A percentile compares a stretch with the other conserved stretches of the same genome.
phyloP scores from a whole-genome alignment of 2,797 vertebrate species.

The Microchirus variegatus region DNA sequence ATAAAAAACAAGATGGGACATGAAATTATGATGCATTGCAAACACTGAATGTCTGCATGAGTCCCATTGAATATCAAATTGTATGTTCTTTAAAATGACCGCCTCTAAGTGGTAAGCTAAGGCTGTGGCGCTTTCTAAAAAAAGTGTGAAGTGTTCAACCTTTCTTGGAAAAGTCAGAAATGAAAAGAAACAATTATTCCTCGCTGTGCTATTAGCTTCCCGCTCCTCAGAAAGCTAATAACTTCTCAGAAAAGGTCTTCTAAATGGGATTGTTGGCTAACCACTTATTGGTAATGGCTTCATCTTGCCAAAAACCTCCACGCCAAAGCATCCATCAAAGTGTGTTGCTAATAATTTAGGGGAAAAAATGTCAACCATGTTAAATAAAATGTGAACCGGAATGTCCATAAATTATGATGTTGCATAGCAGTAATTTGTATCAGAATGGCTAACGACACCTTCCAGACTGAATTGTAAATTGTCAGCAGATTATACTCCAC shows the following conservation, averaged over 20 bases:
- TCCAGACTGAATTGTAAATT: background rate
- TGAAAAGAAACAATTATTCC: background rate
- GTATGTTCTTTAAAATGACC: too few species aligned
- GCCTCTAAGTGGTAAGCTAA: too few species aligned
- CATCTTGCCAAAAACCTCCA: conserved; percentile 15
- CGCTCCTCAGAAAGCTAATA: conserved; percentile 1
- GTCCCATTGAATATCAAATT: too few species aligned
- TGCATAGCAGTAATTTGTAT: conserved; percentile 22
- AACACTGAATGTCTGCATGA: too few species aligned
- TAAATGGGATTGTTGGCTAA: background rate
- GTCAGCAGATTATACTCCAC: background rate
- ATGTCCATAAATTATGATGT: conserved; percentile 40
- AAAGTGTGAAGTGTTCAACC: too few species aligned
- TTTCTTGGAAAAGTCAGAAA: background rate
- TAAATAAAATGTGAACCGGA: conserved; percentile 38
- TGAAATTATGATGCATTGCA: too few species aligned
- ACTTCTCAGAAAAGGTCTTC: background rate
- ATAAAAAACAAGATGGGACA: too few species aligned
- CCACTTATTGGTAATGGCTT: conserved; percentile 33
- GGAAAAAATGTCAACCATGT: conserved; percentile 21
- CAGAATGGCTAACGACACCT: conserved; percentile 17
- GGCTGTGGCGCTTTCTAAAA: too few species aligned
- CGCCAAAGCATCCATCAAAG: conserved; percentile 23
- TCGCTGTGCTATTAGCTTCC: conserved; percentile 1
- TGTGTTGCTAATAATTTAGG: conserved; percentile 37